phyloP scores from a whole-genome alignment of 2,888 invertebrate species.

The Frankliniella intonsa region DNA sequence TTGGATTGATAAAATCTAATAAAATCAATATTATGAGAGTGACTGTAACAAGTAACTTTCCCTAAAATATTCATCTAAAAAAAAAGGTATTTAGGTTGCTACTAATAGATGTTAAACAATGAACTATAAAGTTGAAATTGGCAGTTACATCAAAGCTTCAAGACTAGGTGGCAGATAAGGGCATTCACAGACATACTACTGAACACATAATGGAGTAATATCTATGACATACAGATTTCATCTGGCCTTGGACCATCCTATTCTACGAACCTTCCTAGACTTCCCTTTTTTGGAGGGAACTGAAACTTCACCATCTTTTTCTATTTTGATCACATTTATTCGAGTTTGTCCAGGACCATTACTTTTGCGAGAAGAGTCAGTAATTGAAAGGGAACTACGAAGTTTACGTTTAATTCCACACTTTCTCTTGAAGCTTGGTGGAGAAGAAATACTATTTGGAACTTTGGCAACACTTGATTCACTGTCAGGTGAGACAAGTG shows the following conservation, averaged over 20 bases:
- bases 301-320: background rate
- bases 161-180: conserved; percentile 10
- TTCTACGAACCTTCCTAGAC: background rate
- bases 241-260: conserved; percentile 19
- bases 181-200: conserved; percentile 17
- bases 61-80: conserved; percentile 2
- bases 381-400: background rate
- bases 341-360: background rate
- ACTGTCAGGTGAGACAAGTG: background rate
- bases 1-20: conserved; percentile 18
- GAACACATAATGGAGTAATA: background rate
- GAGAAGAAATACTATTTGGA: conserved; percentile 12
- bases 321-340: background rate
- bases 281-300: conserved; percentile 1
- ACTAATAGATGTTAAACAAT: background rate
- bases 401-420: background rate
- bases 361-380: background rate
- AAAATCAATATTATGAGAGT: conserved; percentile 22
- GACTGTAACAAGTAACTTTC: conserved; percentile 9
- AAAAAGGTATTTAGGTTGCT: conserved; percentile 2
- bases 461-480: background rate
- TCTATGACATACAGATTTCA: background rate
- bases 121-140: background rate
- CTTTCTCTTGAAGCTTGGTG: background rate
- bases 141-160: conserved; percentile 19